Conservation (phyloP, 2,113 vertebrate genomes). For the Oncorhynchus tshawytscha region DNA sequence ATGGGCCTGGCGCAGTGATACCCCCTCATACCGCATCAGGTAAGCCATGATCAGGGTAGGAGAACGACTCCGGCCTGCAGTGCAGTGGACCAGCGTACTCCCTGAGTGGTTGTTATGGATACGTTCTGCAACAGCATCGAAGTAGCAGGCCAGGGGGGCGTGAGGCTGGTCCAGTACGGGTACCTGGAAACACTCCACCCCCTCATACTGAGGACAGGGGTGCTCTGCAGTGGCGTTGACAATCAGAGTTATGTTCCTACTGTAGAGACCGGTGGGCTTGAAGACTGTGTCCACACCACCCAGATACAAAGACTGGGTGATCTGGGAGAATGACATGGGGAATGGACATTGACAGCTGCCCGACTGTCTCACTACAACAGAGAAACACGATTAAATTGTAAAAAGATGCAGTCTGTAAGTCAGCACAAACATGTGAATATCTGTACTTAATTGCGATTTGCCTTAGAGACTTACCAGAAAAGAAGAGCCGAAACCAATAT, state of each 20-base stretch:
- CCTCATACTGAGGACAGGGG: constrained; percentile 28
- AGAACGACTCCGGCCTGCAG: constrained; percentile 70
- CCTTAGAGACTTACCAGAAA: no score
- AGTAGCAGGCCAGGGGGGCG: constrained; percentile 58
- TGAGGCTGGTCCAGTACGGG: constrained; percentile 61
- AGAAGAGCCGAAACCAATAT: no score
- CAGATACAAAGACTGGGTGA: constrained; percentile 71
- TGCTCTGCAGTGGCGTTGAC: constrained; percentile 55
- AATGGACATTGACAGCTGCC: background rate
- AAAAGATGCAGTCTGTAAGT: no score
- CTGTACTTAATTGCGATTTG: no score
- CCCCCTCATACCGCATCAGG: constrained; percentile 70
- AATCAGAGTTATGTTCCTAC: constrained; percentile 64
- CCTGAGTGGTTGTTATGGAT: constrained; percentile 61
- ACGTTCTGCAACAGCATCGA: constrained; percentile 57
- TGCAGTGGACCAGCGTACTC: constrained; percentile 72
- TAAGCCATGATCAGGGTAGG: constrained; percentile 69
- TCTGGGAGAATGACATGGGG: constrained; percentile 56
- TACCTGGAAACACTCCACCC: constrained; percentile 54
- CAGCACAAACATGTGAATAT: no score
- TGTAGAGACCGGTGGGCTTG: constrained; percentile 56
- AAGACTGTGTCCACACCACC: constrained; percentile 59
- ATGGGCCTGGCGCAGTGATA: constrained; percentile 62
- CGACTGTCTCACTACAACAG: background rate
- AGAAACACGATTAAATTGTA: background rate